phyloP scores from a whole-genome alignment of 2,113 vertebrate species.

The Dipodomys spectabilis region DNA sequence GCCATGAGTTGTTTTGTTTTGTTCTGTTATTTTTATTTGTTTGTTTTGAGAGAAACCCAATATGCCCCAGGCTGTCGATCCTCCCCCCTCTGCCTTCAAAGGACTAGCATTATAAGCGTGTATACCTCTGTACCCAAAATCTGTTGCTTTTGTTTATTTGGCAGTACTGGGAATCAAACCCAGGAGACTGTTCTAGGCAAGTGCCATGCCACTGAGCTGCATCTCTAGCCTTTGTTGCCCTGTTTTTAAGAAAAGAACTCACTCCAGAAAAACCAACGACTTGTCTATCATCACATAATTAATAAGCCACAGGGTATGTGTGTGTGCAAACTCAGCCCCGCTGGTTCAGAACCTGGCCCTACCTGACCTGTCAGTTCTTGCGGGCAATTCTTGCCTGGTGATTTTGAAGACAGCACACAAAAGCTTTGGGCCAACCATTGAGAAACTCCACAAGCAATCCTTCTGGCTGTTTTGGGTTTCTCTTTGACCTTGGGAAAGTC shows the following conservation, averaged over 20 bases:
- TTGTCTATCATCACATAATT: not conserved
- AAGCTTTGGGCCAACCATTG: not conserved
- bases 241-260: slow-evolving; percentile 30
- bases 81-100: not conserved
- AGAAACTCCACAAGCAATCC: slow-evolving; percentile 25
- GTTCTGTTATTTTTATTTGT: too few relatives aligned
- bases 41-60: not conserved
- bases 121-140: too few relatives aligned
- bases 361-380: not conserved
- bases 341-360: not conserved
- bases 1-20: not conserved
- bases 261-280: not conserved
- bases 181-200: too few relatives aligned
- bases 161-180: too few relatives aligned
- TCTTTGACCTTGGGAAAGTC: slow-evolving; percentile 75
- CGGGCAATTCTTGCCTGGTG: not conserved
- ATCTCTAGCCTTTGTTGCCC: not conserved
- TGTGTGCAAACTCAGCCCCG: not conserved
- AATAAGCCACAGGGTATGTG: not conserved
- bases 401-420: not conserved
- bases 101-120: not conserved
- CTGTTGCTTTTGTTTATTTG: too few relatives aligned
- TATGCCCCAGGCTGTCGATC: not conserved
- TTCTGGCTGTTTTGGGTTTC: slow-evolving; percentile 36
- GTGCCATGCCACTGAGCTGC: not conserved